Base-by-base conservation (phyloP, 2,888 invertebrate genomes). In the Hetaerina titia region DNA sequence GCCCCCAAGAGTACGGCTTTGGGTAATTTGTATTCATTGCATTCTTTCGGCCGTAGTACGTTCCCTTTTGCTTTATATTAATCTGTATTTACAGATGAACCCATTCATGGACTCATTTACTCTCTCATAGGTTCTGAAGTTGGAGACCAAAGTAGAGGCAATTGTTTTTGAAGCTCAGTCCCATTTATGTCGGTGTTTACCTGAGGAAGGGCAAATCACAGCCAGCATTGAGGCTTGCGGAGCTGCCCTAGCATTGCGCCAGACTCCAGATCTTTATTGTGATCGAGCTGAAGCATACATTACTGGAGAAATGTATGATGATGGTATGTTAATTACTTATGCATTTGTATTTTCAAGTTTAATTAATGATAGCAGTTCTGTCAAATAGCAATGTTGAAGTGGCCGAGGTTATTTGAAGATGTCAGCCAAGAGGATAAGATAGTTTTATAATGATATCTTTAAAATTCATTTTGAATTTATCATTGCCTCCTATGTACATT, bases 211-310 rank as follows among this genome's bases (percentile, higher is more conserved):
- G 96, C 97, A 98, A 96, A 97, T 98, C 95, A 96, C 97, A 2
- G 98, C 98, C 96, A 99, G 99, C 56, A 97, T 99, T 95, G 96
- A 97, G 31, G 97, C 98, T 95, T 99, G 99, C 97, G 97, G 98
- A 92, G 97, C 98, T 94, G 99, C 99, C 57, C 97, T 99, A 95
- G 97, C 98, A 95, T 97, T 98, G 95, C 98, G 97, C 96, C 97
- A 98, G 69, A 98, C 99, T 96, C 97, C 98, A 25, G 97, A 98
- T 95, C 97, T 98, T 95, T 97, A 98, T 95, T 99, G 99, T 97
- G 99, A 99, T 97, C 98, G 98, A 95, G 99, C 98, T 0, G 99
- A 99, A 96, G 99, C 99, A 13, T 98, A 99, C 96, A 97, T 99
- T 69, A 98, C 98, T 8, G 98, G 98, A 25, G 99, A 99, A 96